Evolutionary conservation across 2,888 invertebrate species (phyloP), one percentile per base, ranked within the genome.

Genomic region (Drosophila peninsularis): DNA sequence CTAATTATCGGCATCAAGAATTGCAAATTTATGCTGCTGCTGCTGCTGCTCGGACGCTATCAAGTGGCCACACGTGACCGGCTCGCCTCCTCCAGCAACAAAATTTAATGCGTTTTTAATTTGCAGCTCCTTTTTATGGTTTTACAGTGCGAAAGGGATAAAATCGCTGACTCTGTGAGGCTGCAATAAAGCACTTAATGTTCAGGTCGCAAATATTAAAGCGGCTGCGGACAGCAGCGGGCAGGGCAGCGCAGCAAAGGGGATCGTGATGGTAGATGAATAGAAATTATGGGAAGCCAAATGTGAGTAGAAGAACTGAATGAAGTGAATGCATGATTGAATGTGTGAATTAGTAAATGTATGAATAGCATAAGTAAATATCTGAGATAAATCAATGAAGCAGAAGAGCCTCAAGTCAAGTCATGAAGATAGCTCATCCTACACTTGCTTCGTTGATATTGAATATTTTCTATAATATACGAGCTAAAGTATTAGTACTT

Each of bases 41-140:
- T 37, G 47, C 39, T 41, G 41, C 44, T 11, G 41, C 13, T 39
- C 45, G 37, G 50, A 14, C 41, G 44, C 67, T 71, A 67, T 80
- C 75, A 70, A 78, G 44, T 58, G 75, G 14, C 69, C 69, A 70
- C 81, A 71, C 69, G 65, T 75, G 82, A 62, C 49, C 78, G 63
- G 34, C 72, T 70, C 60, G 27, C 30, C 30, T 41, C 68, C n/a
- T 62, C 54, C 66, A 30, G 68, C 62, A 49, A 56, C 78, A 34
- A 49, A 69, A 62, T 70, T 78, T 82, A 88, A 88, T 88, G 80
- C 47, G 71, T 66, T 85, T 79, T 82, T 88, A 85, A 85, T 82
- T 79, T 74, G 69, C 64, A 79, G 49, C 17, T 66, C 49, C 64
- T 63, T 82, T 79, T 85, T 74, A 71, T 67, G 41, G 53, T 27